Conservation (phyloP, 2,888 invertebrate species). For the Stratiomys singularior region DNA sequence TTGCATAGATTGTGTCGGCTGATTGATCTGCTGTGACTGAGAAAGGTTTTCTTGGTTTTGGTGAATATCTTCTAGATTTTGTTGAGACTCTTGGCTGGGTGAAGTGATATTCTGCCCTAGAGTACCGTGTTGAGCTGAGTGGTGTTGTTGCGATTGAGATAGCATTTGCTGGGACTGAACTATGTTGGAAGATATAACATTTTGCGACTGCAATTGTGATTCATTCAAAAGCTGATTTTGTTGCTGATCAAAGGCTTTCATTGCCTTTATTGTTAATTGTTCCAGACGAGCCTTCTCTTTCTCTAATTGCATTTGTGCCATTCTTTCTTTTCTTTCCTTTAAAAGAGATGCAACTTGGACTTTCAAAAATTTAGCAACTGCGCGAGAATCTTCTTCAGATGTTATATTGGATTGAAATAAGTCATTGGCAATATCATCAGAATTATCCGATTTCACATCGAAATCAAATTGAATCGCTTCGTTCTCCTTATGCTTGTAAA, state of each 20-base stretch:
- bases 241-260: conserved; percentile 54
- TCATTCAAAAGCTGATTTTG: conserved; percentile 52
- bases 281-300: conserved; percentile 67
- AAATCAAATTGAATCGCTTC: conserved; percentile 99
- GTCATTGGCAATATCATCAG: conserved; percentile 93
- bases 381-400: conserved; percentile 93
- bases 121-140: conserved; percentile 64
- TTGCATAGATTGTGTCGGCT: conserved; percentile 61
- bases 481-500: conserved; percentile 97
- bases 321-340: conserved; percentile 72
- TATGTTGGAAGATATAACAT: background rate
- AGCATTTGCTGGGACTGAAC: conserved; percentile 56
- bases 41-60: background rate
- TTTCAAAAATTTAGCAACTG: conserved; percentile 90
- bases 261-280: conserved; percentile 63
- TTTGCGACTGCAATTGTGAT: background rate
- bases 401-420: conserved; percentile 96
- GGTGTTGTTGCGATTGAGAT: background rate
- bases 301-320: conserved; percentile 71
- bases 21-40: conserved; percentile 65
- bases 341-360: conserved; percentile 72
- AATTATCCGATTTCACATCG: conserved; percentile 89
- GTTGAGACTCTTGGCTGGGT: conserved; percentile 20
- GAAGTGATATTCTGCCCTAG: conserved; percentile 2
- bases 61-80: background rate